Base-by-base conservation (phyloP, 2,113 vertebrate genomes). In the Himantopus leucocephalus region DNA sequence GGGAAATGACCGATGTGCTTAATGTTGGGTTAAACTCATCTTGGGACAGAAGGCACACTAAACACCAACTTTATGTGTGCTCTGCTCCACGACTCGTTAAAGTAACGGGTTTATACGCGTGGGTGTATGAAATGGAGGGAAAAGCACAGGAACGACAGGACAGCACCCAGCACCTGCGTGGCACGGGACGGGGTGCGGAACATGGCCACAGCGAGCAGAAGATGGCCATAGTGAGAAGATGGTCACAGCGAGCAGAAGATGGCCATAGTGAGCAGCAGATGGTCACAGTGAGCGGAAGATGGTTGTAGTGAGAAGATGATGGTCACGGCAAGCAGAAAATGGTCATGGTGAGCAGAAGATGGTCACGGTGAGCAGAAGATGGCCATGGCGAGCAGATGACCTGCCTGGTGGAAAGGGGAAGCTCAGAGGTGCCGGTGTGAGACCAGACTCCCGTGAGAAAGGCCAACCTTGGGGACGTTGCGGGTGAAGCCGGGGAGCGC, bases 401-500 rank as follows among this genome's bases (percentile, higher is more conserved):
- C 34, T 30, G 43, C 34, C 26, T 23, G 14, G 11, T 12, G 22
- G 66, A 4, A 35, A 18, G 37, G 32, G 34, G 20, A 45, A 16
- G 21, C 14, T 14, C 16, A 4, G 55, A 26, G 68, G 27, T 62
- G 81, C 39, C 27, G 2, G 43, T 10, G 43, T 3, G 29, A 71
- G 55, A 5, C 20, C 5, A 5, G 23, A 5, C 30, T 32, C 27
- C 27, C 2, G 8, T 3, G n/a, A 35, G 78, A 18, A 35, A 29
- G 55, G 16, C 29, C 22, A 9, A 2, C 32, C 15, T 3, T 13
- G 23, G 37, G 30, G 56, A 4, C 1, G 12, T 20, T 27, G 1
- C 6, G 9, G 50, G 50, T 39, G 71, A 39, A 22, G 26, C 41
- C 14, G 5, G 34, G 29, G 26, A 30, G 22, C 1, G 39, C 20